Conservation (phyloP, 2,797 vertebrate species). For the Gambelia wislizenii region DNA sequence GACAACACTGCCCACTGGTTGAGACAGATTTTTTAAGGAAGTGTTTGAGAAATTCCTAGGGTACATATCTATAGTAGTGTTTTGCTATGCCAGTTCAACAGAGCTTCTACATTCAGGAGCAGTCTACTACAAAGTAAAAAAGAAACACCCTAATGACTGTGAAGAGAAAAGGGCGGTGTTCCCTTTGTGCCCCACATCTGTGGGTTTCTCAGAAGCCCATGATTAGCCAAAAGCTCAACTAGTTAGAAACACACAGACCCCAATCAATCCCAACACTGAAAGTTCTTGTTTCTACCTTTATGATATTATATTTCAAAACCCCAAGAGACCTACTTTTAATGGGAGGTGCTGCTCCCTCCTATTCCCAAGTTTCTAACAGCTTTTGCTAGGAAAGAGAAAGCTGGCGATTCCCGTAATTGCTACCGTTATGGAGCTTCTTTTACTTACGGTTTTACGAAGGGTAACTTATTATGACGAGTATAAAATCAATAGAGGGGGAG, state of each 20-base stretch:
- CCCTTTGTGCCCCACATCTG: background rate
- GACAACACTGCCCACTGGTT: too few species aligned
- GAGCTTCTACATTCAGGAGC: background rate
- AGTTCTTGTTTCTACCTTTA: background rate
- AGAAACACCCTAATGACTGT: background rate
- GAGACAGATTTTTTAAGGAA: background rate
- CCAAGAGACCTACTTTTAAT: background rate
- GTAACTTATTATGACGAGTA: constrained; percentile 35
- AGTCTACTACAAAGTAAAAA: background rate
- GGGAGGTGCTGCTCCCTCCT: background rate
- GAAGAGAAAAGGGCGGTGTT: background rate
- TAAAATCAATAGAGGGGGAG: constrained; percentile 36
- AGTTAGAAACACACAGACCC: background rate
- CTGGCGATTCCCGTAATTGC: constrained; percentile 26
- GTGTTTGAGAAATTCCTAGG: background rate
- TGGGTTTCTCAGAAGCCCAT: background rate
- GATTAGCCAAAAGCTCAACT: background rate
- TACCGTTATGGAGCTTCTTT: background rate
- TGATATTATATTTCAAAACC: background rate
- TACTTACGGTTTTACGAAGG: constrained; percentile 33
- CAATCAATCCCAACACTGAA: too few species aligned
- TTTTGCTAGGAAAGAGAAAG: constrained; percentile 38
- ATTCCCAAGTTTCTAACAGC: background rate
- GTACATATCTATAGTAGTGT: too few species aligned
- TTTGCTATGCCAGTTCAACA: too few species aligned